Conservation (phyloP, 2,797 vertebrate genomes). For the Corythornis leucogaster region DNA sequence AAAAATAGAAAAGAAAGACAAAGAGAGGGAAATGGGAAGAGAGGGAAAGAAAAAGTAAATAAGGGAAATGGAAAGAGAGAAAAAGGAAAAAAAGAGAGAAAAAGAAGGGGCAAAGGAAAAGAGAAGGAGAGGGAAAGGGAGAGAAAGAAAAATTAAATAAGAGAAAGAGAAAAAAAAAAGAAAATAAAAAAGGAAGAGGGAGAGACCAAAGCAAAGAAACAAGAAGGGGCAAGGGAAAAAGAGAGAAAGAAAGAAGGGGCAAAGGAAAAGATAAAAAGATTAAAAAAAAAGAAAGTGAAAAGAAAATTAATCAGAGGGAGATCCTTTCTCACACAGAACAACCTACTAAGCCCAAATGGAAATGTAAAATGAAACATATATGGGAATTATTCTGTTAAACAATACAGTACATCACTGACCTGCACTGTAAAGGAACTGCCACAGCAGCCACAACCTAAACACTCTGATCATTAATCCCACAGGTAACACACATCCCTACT, state of each 20-base stretch:
- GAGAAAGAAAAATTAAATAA: background rate
- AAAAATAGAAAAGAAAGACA: no score
- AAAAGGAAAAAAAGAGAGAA: background rate
- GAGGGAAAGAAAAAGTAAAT: background rate
- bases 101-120: background rate
- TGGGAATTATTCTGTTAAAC: background rate
- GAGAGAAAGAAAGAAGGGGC: no score
- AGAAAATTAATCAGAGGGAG: background rate
- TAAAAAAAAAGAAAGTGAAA: background rate
- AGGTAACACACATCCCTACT: background rate
- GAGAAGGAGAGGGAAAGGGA: background rate
- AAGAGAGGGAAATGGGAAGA: background rate
- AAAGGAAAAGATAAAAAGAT: background rate
- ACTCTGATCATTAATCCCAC: background rate
- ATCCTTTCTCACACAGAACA: background rate
- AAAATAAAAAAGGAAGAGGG: background rate
- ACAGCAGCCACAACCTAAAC: background rate
- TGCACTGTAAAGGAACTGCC: background rate
- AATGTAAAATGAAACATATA: background rate
- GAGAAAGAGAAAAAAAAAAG: background rate
- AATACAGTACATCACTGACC: background rate
- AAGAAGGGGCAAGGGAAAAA: background rate
- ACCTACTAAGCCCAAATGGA: background rate
- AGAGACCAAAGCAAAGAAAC: no score
- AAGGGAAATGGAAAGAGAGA: background rate